A percentile compares a stretch with the other conserved stretches of the same genome.
Evolutionary conservation across 2,113 vertebrate species (phyloP).

Genomic region (Stercorarius parasiticus): DNA sequence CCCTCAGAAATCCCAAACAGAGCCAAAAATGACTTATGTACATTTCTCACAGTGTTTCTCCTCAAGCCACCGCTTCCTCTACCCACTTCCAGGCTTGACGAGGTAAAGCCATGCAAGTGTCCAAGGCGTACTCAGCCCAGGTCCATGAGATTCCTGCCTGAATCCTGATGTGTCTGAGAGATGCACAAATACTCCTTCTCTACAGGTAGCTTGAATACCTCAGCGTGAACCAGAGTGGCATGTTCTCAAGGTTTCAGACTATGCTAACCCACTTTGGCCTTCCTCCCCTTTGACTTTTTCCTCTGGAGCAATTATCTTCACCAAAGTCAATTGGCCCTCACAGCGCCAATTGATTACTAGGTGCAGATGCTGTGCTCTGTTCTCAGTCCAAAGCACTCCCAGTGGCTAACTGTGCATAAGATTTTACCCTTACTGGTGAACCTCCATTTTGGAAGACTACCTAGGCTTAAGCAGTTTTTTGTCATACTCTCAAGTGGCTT

Average conservation of each 20-base stretch:
- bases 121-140: neutral
- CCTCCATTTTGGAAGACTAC: constrained; percentile 9
- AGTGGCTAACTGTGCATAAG: constrained; percentile 1
- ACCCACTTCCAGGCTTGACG: neutral
- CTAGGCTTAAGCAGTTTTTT: constrained; percentile 30
- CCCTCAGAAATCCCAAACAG: neutral
- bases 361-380: neutral
- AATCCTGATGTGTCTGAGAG: neutral
- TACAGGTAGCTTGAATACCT: constrained; percentile 49
- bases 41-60: neutral
- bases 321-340: constrained; percentile 7
- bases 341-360: accelerated
- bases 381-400: constrained; percentile 31
- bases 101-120: neutral
- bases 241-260: constrained; percentile 47
- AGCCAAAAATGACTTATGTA: neutral
- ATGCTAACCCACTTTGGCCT: constrained; percentile 55
- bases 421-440: neutral
- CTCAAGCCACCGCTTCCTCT: neutral
- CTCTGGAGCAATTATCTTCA: constrained; percentile 20
- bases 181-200: constrained; percentile 1
- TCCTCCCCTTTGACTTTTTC: neutral
- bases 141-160: neutral
- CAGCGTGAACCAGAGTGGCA: neutral
- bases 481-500: neutral